A percentile compares a stretch with the other conserved stretches of the same genome.
phyloP scores from a whole-genome alignment of 2,797 vertebrate genomes.

The Dromococcyx pavoninus region DNA sequence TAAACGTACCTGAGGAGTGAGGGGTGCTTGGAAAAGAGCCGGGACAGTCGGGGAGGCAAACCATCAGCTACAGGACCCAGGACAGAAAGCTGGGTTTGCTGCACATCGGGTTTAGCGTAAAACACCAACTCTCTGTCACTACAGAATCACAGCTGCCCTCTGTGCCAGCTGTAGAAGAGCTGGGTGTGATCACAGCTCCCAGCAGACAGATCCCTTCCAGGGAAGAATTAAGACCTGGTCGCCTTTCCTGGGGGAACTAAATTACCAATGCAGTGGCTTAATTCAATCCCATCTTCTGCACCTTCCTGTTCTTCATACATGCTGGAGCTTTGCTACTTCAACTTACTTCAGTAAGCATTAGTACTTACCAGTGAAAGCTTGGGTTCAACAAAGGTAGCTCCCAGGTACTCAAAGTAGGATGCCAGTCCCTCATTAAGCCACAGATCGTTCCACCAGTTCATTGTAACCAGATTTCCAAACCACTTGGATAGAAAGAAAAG shows the following conservation, averaged over 20 bases:
- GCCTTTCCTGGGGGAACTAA: background rate
- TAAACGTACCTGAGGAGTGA: background rate
- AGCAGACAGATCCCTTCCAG: background rate
- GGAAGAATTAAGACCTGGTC: background rate
- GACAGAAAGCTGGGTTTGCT: background rate
- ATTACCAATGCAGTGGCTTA: background rate
- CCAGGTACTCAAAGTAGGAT: slow-evolving; percentile 74
- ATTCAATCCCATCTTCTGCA: background rate
- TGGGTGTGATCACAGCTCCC: fast-evolving
- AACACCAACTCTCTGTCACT: background rate
- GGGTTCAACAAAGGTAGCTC: slow-evolving; percentile 60
- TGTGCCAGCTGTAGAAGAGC: background rate
- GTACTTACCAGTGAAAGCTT: slow-evolving; percentile 69
- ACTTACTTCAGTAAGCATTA: background rate
- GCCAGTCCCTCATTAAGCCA: slow-evolving; percentile 83
- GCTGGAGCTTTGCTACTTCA: background rate
- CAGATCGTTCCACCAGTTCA: slow-evolving; percentile 82
- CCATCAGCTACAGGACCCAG: background rate
- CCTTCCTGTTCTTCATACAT: background rate
- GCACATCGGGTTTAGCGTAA: background rate
- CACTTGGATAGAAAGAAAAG: slow-evolving; percentile 74
- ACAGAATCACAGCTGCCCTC: background rate
- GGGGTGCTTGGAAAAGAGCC: background rate
- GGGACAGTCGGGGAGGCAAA: background rate
- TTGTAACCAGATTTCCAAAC: slow-evolving; percentile 85